Evolutionary conservation across 2,888 invertebrate genomes (phyloP).

Genomic region (Stratiomys singularior): DNA sequence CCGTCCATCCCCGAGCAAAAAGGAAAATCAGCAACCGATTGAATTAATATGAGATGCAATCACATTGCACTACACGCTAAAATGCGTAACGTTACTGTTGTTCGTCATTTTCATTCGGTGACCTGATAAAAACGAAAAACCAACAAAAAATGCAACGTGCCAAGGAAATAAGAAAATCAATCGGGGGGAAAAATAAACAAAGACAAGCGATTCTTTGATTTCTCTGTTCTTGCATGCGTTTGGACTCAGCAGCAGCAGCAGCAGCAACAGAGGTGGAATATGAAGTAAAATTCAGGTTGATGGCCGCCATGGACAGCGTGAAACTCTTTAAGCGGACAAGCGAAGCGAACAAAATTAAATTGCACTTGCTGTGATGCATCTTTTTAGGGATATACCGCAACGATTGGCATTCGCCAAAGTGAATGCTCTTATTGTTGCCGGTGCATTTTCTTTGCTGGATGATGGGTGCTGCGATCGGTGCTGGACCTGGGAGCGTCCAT

Average conservation of each 20-base stretch:
- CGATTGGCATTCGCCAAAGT: constrained; percentile 36
- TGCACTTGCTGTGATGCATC: constrained; percentile 46
- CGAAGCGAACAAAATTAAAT: constrained; percentile 45
- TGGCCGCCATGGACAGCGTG: constrained; percentile 16
- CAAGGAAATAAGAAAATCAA: neutral
- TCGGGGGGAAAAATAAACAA: too few species aligned
- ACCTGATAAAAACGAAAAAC: neutral
- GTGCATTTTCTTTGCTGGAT: too few species aligned
- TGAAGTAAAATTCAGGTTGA: constrained; percentile 42
- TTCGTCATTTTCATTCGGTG: constrained; percentile 26
- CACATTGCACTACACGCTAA: constrained; percentile 24
- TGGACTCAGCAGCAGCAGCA: neutral
- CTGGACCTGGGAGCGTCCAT: neutral
- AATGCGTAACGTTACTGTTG: constrained; percentile 41
- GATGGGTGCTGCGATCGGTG: neutral
- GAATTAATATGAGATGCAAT: constrained; percentile 24
- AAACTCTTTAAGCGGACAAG: constrained; percentile 30
- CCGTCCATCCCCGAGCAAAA: constrained; percentile 9
- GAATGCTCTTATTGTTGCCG: neutral
- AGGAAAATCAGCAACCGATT: constrained; percentile 7
- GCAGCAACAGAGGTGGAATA: neutral
- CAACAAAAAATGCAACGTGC: neutral
- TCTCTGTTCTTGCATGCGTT: neutral
- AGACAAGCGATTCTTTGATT: constrained; percentile 14
- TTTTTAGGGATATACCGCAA: constrained; percentile 36